A percentile compares a stretch with the other conserved stretches of the same genome.
Conservation (phyloP, 2,888 invertebrate genomes). For the Cheilosia grossa region DNA sequence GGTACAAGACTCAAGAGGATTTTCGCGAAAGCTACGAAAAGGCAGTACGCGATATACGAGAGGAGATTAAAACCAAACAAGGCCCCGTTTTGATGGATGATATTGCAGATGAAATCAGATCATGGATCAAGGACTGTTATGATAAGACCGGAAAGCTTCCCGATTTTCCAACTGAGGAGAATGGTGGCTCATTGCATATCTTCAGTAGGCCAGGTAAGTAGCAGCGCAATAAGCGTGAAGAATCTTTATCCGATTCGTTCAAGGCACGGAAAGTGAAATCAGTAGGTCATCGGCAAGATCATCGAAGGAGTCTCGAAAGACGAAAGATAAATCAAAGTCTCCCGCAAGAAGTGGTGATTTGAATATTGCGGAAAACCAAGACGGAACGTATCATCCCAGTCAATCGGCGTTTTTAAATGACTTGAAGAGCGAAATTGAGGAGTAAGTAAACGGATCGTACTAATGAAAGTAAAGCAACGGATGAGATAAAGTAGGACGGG, state of each 20-base stretch:
- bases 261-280: slow-evolving; percentile 90
- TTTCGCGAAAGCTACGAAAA: slow-evolving; percentile 88
- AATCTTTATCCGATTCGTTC: slow-evolving; percentile 4
- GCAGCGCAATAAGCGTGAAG: neutral
- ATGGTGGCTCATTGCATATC: slow-evolving; percentile 93
- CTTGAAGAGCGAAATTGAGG: slow-evolving; percentile 88
- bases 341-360: slow-evolving; percentile 82
- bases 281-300: slow-evolving; percentile 91
- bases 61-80: slow-evolving; percentile 88
- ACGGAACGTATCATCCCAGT: slow-evolving; percentile 86
- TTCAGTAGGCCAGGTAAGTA: slow-evolving; percentile 89
- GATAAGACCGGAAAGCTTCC: slow-evolving; percentile 93
- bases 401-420: slow-evolving; percentile 90
- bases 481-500: neutral
- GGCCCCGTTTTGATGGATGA: slow-evolving; percentile 92
- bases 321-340: slow-evolving; percentile 89
- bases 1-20: slow-evolving; percentile 87
- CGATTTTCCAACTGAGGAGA: slow-evolving; percentile 95
- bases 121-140: slow-evolving; percentile 93
- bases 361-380: slow-evolving; percentile 87
- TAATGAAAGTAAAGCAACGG: too few relatives aligned
- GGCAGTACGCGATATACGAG: slow-evolving; percentile 86
- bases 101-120: slow-evolving; percentile 92
- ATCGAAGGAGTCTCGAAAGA: slow-evolving; percentile 91
- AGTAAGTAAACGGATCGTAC: slow-evolving; percentile 83